Conservation (phyloP, 2,888 invertebrate species). For the Megalurothrips usitatus region DNA sequence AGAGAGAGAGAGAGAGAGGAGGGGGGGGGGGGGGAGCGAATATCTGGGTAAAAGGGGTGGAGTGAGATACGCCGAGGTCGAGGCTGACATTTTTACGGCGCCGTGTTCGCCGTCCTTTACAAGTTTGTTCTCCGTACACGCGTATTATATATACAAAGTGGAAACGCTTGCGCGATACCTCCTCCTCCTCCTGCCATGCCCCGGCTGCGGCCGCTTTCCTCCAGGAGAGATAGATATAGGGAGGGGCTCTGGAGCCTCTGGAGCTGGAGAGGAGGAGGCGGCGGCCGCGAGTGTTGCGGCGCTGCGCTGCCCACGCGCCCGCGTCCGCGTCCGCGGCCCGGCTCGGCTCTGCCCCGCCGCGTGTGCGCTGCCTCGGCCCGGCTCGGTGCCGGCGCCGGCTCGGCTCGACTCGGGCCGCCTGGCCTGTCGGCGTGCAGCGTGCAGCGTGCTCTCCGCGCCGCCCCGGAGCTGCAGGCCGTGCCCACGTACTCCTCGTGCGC, state of each 20-base stretch:
- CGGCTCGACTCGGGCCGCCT: too few species aligned
- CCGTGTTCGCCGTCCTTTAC: background rate
- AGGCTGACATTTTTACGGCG: background rate
- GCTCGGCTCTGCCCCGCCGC: background rate
- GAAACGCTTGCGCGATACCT: background rate
- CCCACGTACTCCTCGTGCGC: background rate
- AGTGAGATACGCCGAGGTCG: background rate
- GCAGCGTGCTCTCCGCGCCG: background rate
- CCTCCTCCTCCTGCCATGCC: too few species aligned
- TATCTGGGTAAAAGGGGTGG: too few species aligned
- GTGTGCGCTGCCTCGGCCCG: background rate
- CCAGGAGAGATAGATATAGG: too few species aligned
- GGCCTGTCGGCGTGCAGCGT: too few species aligned
- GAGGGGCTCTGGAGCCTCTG: too few species aligned
- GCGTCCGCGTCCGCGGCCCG: background rate
- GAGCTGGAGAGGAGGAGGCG: too few species aligned
- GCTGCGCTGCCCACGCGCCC: too few species aligned
- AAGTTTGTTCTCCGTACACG: background rate
- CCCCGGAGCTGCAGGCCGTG: background rate
- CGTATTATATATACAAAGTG: slow-evolving; percentile 2
- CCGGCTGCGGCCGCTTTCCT: too few species aligned
- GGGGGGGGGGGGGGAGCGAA: background rate
- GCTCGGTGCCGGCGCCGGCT: background rate
- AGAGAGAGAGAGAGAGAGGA: background rate
- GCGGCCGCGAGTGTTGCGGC: too few species aligned